Conservation (phyloP, 1,140 invertebrate species). For the Uloborus diversus region DNA sequence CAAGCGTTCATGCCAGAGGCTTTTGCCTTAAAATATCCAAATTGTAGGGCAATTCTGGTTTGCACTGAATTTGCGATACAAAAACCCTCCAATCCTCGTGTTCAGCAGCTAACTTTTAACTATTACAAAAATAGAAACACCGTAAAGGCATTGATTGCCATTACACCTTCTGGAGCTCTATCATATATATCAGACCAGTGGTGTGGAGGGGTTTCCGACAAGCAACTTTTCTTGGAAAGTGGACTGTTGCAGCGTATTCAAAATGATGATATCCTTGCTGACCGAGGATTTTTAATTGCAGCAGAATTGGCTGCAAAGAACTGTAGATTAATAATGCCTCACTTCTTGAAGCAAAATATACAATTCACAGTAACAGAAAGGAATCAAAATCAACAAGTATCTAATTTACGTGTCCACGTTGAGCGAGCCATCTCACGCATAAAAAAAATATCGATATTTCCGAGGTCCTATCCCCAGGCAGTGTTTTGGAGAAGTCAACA, state of each 20-base stretch:
- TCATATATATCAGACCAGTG: neutral
- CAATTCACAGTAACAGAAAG: no score
- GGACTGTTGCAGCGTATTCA: neutral
- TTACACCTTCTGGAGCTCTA: no score
- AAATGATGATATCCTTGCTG: neutral
- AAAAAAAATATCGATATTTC: no score
- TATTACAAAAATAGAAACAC: neutral
- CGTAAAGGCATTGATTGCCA: no score
- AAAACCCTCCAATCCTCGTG: neutral
- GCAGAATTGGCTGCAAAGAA: neutral
- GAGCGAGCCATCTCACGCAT: neutral
- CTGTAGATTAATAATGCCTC: neutral
- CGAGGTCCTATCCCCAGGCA: neutral
- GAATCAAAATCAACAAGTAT: slow-evolving; percentile 1
- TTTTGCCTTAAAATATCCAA: no score
- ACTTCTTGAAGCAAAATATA: no score
- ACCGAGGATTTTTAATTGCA: neutral
- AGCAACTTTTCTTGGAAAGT: neutral
- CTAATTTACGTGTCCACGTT: neutral
- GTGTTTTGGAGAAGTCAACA: neutral
- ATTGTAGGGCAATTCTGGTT: neutral
- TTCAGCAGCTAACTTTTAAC: neutral
- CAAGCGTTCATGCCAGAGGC: neutral
- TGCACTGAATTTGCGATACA: neutral
- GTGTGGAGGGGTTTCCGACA: neutral